phyloP scores from a whole-genome alignment of 1,140 invertebrate genomes.

The Pogonognathellus flavescens region DNA sequence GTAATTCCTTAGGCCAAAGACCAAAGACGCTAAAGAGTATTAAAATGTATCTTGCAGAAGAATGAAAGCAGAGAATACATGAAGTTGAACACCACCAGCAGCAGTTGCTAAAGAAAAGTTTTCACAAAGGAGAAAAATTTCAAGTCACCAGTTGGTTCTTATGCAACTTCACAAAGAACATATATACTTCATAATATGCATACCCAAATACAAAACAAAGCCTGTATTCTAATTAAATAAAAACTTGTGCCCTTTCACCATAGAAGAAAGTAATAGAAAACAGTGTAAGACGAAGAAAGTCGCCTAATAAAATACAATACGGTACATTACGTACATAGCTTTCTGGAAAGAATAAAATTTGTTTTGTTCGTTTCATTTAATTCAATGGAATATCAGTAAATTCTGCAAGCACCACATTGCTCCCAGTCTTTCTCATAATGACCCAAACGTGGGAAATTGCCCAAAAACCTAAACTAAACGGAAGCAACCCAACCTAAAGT shows the following conservation, averaged over 20 bases:
- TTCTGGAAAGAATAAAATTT: conserved; percentile 45
- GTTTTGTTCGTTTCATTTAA: conserved; percentile 45
- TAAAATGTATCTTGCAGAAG: no score
- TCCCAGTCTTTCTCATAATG: conserved; percentile 18
- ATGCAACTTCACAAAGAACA: neutral
- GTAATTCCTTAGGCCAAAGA: conserved; percentile 36
- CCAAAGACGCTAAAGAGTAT: conserved; percentile 4
- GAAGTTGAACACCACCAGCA: conserved; percentile 37
- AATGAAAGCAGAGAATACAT: neutral
- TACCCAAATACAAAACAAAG: conserved; percentile 23
- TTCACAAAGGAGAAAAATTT: conserved; percentile 20
- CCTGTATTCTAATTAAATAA: conserved; percentile 36
- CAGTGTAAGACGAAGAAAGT: conserved; percentile 11
- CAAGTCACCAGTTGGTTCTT: conserved; percentile 26
- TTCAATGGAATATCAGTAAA: conserved; percentile 11
- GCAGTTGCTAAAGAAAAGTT: conserved; percentile 22
- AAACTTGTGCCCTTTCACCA: conserved; percentile 10
- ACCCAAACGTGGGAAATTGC: conserved; percentile 29
- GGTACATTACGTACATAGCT: conserved; percentile 10
- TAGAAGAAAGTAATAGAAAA: conserved; percentile 13
- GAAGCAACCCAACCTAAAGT: conserved; percentile 31
- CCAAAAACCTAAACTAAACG: conserved; percentile 39
- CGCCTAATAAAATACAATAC: conserved; percentile 43
- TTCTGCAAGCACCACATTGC: neutral
- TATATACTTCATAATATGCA: conserved; percentile 21